phyloP scores from a whole-genome alignment of 2,888 invertebrate genomes.

The Polymixis flavicincta region DNA sequence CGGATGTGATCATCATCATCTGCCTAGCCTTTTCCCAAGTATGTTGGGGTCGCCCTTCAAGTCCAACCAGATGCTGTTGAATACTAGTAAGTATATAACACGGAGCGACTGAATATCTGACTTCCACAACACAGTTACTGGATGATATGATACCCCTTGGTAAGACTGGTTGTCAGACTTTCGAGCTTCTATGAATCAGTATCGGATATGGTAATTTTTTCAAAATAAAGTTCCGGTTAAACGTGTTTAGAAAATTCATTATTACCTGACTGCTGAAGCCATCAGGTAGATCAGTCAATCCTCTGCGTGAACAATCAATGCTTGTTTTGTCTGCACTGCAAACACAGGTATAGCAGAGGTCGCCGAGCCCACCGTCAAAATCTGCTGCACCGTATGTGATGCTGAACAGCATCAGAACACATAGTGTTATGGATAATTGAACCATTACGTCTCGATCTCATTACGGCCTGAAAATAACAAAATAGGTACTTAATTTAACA shows the following conservation, averaged over 20 bases:
- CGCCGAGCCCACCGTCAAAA: constrained; percentile 75
- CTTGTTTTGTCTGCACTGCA: constrained; percentile 78
- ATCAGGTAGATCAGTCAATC: constrained; percentile 84
- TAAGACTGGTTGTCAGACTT: too few species aligned
- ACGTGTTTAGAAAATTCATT: background rate
- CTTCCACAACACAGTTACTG: too few species aligned
- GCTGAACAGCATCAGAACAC: constrained; percentile 73
- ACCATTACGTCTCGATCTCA: constrained; percentile 84
- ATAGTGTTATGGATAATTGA: constrained; percentile 69
- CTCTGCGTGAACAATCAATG: constrained; percentile 85
- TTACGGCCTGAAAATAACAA: constrained; percentile 82
- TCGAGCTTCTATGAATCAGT: too few species aligned
- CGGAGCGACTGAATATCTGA: too few species aligned
- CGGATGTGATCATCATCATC: too few species aligned
- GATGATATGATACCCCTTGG: too few species aligned
- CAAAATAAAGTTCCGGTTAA: background rate
- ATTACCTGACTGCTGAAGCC: constrained; percentile 81
- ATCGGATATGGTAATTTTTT: background rate
- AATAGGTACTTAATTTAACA: too few species aligned
- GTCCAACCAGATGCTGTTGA: too few species aligned
- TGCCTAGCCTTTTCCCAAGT: too few species aligned
- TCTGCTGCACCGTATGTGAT: constrained; percentile 73
- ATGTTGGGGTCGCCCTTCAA: too few species aligned
- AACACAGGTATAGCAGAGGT: constrained; percentile 80
- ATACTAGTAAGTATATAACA: too few species aligned